Evolutionary conservation across 2,113 vertebrate species (phyloP).

Genomic region (Sclerurus mexicanus): DNA sequence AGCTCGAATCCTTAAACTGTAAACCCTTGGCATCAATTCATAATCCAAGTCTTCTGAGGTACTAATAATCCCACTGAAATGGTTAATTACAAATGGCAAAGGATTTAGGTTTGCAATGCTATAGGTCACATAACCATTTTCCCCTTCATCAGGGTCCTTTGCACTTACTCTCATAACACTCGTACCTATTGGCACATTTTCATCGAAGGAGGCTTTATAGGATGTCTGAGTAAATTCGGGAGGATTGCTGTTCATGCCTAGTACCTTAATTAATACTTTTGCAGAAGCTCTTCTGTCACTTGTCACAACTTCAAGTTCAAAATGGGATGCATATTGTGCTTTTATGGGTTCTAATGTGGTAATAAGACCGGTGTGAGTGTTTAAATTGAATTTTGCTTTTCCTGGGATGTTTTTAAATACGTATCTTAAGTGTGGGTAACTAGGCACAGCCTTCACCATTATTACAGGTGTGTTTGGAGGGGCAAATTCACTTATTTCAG

Average conservation of each 20-base stretch:
- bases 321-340: slow-evolving; percentile 77
- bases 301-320: slow-evolving; percentile 89
- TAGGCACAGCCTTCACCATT: slow-evolving; percentile 87
- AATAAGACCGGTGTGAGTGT: slow-evolving; percentile 90
- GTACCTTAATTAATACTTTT: slow-evolving; percentile 87
- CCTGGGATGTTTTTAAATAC: slow-evolving; percentile 82
- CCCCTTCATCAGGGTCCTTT: slow-evolving; percentile 87
- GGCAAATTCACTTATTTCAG: slow-evolving; percentile 92
- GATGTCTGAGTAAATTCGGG: slow-evolving; percentile 91
- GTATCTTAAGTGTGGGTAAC: slow-evolving; percentile 85
- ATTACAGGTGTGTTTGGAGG: slow-evolving; percentile 90
- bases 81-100: slow-evolving; percentile 90
- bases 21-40: slow-evolving; percentile 95
- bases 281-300: slow-evolving; percentile 84
- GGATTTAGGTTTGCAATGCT: slow-evolving; percentile 88
- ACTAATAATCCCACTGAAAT: slow-evolving; percentile 90
- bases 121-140: slow-evolving; percentile 96
- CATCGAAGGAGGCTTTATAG: slow-evolving; percentile 90
- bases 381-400: slow-evolving; percentile 84
- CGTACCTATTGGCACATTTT: slow-evolving; percentile 89
- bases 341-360: slow-evolving; percentile 84
- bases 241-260: slow-evolving; percentile 88
- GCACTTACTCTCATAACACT: slow-evolving; percentile 86
- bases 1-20: slow-evolving; percentile 88
- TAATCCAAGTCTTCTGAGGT: slow-evolving; percentile 92